A percentile compares a stretch with the other conserved stretches of the same genome.
Evolutionary conservation across 1,140 invertebrate species (phyloP).

Genomic region (Drosophila chauvacae): DNA sequence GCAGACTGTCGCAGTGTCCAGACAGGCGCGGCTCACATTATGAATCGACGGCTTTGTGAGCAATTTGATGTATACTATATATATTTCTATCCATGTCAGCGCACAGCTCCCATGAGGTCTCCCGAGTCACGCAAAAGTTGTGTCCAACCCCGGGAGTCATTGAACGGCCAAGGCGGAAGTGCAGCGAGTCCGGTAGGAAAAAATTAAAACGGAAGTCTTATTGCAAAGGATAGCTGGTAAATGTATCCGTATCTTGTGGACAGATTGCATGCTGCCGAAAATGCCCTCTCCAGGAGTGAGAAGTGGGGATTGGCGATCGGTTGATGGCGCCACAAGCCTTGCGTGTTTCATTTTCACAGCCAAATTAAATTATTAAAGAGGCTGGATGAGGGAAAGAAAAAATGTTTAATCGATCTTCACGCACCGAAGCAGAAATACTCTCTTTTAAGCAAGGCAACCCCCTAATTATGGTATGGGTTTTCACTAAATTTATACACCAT

Average conservation of each 20-base stretch:
- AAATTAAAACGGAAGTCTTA: constrained; percentile 60
- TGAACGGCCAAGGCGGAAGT: constrained; percentile 64
- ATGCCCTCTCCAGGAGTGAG: constrained; percentile 22
- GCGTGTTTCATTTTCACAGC: constrained; percentile 53
- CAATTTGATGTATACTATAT: constrained; percentile 28
- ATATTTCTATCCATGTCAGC: constrained; percentile 33
- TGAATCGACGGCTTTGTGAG: constrained; percentile 52
- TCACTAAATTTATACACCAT: background rate
- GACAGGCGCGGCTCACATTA: constrained; percentile 58
- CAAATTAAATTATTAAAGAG: constrained; percentile 77
- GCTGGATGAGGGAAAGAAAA: constrained; percentile 13
- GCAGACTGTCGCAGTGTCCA: constrained; percentile 43
- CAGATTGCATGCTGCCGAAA: constrained; percentile 63
- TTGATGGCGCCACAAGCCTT: constrained; percentile 23
- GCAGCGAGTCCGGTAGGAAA: constrained; percentile 11
- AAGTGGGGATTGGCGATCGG: constrained; percentile 35
- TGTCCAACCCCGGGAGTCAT: constrained; percentile 58
- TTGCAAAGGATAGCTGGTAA: constrained; percentile 64
- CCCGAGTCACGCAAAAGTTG: constrained; percentile 66
- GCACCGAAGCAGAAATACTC: constrained; percentile 31
- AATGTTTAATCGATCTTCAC: background rate
- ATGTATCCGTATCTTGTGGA: constrained; percentile 65
- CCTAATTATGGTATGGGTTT: background rate
- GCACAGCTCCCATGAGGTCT: constrained; percentile 23
- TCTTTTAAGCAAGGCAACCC: background rate